Evolutionary conservation across 2,113 vertebrate species (phyloP), one percentile per base, ranked within the genome.

Genomic region (Cisticola juncidis): DNA sequence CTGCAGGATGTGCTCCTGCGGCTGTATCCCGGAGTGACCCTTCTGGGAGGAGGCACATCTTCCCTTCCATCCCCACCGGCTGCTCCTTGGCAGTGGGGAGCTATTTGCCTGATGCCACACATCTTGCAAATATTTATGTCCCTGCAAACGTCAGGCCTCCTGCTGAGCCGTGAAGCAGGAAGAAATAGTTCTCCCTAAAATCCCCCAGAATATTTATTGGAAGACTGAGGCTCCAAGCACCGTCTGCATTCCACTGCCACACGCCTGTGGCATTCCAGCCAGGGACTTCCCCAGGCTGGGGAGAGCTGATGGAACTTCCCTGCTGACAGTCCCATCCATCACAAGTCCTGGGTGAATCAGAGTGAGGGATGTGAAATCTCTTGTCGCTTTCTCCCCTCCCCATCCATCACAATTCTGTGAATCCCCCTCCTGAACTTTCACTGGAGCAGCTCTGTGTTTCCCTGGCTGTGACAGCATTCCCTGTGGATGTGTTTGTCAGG

Each of bases 301-400:
- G 79, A 81, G 54, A 71, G 58, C 81, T 88, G 90, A 36, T 71
- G 76, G 86, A 73, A 5, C 82, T 73, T 73, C 51, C 25, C 35
- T 20, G 25, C 29, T 81, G 86, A 54, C 80, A 86, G 44, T 44
- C 50, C 61, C 72, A 93, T 94, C 90, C 71, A n/a, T 96, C 82
- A 69, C 45, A 35, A 77, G 58, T 13, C 33, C 33, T 62, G 50
- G 64, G 35, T 92, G 82, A 88, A 86, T 94, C 85, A 54, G 21
- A 80, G 84, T 62, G 65, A 86, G 35, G 14, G 51, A 70, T 4
- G 10, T 62, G 81, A 73, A 77, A 47, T 81, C 71, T 69, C 71
- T 78, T 78, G 64, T 20, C 2, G 3, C 65, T 54, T 42, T 18
- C 8, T 14, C 8, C 23, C 20, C 12, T 53, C 45, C 31, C 19